Percentiles rank a stretch among this genome's conserved stretches.
Evolutionary conservation across 2,113 vertebrate genomes (phyloP).

Genomic region (Herpetotheres cachinnans): DNA sequence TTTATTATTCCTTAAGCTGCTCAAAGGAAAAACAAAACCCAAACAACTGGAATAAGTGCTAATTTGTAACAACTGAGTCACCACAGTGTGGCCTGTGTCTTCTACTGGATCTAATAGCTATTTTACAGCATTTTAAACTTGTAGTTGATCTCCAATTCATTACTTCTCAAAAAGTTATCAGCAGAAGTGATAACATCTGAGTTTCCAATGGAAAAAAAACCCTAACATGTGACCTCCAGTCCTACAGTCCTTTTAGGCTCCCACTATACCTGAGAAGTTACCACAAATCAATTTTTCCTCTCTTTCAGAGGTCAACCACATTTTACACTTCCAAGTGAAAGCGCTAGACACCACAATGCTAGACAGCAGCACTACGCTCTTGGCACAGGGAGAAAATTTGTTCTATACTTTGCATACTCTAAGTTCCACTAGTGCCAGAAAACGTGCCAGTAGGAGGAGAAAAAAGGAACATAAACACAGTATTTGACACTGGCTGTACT

Average conservation of each 20-base stretch:
- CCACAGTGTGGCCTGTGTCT: neutral
- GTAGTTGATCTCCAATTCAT: neutral
- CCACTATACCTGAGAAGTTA: neutral
- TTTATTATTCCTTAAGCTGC: neutral
- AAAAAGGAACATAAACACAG: neutral
- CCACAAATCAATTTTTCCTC: neutral
- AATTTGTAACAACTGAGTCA: neutral
- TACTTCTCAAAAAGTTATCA: neutral
- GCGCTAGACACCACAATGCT: fast-evolving
- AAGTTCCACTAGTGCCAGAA: neutral
- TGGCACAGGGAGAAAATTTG: neutral
- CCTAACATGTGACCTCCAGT: neutral
- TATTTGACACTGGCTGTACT: neutral
- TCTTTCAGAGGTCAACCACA: neutral
- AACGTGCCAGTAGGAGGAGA: neutral
- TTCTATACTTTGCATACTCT: neutral
- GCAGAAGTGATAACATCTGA: neutral
- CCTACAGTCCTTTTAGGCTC: neutral
- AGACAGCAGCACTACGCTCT: neutral
- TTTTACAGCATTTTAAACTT: neutral
- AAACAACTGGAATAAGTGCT: neutral
- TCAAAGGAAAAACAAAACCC: neutral
- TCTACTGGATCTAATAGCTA: neutral
- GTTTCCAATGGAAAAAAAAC: neutral
- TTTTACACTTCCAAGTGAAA: neutral